Evolutionary conservation across 2,888 invertebrate genomes (phyloP), one percentile per base, ranked within the genome.

Genomic region (Meiosimyza decipiens): DNA sequence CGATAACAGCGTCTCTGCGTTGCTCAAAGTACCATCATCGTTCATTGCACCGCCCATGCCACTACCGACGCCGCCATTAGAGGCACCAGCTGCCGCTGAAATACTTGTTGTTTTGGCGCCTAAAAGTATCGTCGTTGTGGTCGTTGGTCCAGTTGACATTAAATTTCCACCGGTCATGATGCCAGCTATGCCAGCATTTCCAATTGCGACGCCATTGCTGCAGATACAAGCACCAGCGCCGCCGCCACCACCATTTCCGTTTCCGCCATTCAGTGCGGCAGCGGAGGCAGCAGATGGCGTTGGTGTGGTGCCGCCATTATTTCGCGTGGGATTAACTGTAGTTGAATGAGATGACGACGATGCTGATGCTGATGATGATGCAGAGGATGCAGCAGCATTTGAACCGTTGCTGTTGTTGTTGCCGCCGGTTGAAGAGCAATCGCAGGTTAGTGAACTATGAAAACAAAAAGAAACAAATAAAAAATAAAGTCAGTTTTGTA

Each of bases 1-100:
- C 1, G 97, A 96, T 28, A 97, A 88, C 77, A 96, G 87, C 33
- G 95, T 96, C 86, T 94, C 94, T 1, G 95, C 93, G 84, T 93
- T 94, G 76, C 93, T 93, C 71, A 86, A 74, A n/a, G 85, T 86
- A 69, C 85, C 84, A 71, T 86, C 86, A 74, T 85, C 85, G 76
- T 85, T 86, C 76, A 84, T 78, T 51, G 85, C 80, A 60, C 83
- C 82, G 16, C 80, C 74, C 51, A 78, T 77, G 50, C 79, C 75
- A 71, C 78, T 76, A 28, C 82, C 40, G 2, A 5, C 9, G 50
- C 33, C 57, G 49, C 28, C 22, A 7, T 57, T 11, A 83, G 33
- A 74, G 76, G 22, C 80, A 79, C 71, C 79, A 80, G 60, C 79
- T 74, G 63, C 76, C 78, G 72, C 77, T 73, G 78, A 79, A 67